phyloP scores from a whole-genome alignment of 64 coral and sea anemone genomes.

The Cladopsammia gracilis region DNA sequence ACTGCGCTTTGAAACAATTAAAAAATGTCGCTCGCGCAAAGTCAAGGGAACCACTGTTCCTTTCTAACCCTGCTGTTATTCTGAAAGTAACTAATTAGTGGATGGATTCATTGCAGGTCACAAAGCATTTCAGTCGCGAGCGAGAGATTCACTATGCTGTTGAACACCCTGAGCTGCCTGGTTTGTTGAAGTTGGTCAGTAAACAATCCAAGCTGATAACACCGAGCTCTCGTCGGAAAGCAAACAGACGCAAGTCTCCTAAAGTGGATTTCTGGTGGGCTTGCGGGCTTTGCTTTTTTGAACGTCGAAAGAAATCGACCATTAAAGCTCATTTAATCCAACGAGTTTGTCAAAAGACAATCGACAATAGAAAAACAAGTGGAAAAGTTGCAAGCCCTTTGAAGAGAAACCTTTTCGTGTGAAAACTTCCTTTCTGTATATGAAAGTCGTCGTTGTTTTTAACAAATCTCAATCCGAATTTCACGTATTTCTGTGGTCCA shows the following conservation, averaged over 20 bases:
- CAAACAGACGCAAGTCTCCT: conserved; percentile 1
- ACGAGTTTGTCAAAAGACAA: conserved; percentile 54
- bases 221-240: background rate
- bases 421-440: background rate
- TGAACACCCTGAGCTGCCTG: conserved; percentile 50
- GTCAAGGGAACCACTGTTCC: no score
- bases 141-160: background rate
- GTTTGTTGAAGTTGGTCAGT: conserved; percentile 52
- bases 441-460: background rate
- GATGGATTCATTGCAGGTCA: background rate
- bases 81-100: no score
- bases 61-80: no score
- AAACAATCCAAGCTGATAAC: background rate
- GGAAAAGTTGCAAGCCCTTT: background rate
- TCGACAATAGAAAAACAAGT: background rate
- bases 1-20: no score
- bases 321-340: conserved; percentile 66
- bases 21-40: no score
- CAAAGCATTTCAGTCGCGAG: background rate
- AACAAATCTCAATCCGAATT: no score
- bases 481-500: no score
- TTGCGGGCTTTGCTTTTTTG: conserved; percentile 71
- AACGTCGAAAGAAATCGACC: conserved; percentile 70
- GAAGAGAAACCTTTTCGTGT: background rate
- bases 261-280: conserved; percentile 67